Evolutionary conservation across 2,888 invertebrate species (phyloP).

Genomic region (Cylindroiulus punctatus): DNA sequence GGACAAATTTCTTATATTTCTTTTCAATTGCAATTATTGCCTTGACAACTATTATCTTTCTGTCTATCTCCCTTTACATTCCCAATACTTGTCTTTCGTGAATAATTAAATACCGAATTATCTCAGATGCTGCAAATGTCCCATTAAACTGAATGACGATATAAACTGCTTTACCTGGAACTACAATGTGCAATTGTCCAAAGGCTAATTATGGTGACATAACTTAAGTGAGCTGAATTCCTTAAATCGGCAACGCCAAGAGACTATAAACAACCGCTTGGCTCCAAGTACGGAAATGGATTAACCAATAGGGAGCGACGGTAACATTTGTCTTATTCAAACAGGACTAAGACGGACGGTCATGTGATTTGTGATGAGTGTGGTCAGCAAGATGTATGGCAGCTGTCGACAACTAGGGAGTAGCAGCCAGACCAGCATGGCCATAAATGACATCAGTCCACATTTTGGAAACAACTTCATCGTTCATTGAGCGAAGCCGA

Average conservation of each 20-base stretch:
- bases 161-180: too few relatives aligned
- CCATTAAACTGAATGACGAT: too few relatives aligned
- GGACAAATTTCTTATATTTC: too few relatives aligned
- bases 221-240: not conserved
- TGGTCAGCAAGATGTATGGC: slow-evolving; percentile 40
- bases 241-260: not conserved
- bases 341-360: slow-evolving; percentile 35
- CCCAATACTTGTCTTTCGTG: too few relatives aligned
- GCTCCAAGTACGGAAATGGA: slow-evolving; percentile 22
- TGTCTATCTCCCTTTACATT: too few relatives aligned
- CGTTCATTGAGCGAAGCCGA: slow-evolving; percentile 29
- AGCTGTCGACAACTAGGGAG: slow-evolving; percentile 31
- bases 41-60: too few relatives aligned
- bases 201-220: not conserved
- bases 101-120: too few relatives aligned
- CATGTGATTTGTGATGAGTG: slow-evolving; percentile 47
- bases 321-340: slow-evolving; percentile 28
- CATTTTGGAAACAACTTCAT: slow-evolving; percentile 8
- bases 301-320: slow-evolving; percentile 23
- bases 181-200: not conserved
- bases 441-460: slow-evolving; percentile 22
- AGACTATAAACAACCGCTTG: not conserved
- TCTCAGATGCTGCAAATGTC: too few relatives aligned
- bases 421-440: not conserved
- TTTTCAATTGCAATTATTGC: too few relatives aligned